Evolutionary conservation across 1,140 invertebrate genomes (phyloP).

Genomic region (Macrosteles quadrilineatus): DNA sequence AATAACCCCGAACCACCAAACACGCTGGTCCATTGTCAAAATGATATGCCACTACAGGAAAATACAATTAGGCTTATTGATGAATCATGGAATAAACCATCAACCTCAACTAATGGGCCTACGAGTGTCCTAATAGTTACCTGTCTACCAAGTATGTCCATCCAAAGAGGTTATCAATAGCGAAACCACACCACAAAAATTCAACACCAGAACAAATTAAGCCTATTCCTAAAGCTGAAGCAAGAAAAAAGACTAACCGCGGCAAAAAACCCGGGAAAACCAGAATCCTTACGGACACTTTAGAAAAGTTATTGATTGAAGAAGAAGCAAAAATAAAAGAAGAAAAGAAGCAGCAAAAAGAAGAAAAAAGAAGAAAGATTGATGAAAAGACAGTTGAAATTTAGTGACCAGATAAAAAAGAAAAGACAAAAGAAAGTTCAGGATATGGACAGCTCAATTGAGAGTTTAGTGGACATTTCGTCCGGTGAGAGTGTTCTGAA

Average conservation of each 20-base stretch:
- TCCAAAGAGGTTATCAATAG: too few relatives aligned
- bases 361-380: too few relatives aligned
- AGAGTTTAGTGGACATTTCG: too few relatives aligned
- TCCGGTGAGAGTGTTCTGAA: too few relatives aligned
- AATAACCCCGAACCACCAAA: too few relatives aligned
- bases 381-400: too few relatives aligned
- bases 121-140: neutral
- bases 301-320: neutral
- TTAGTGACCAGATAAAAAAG: too few relatives aligned
- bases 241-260: neutral
- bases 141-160: neutral
- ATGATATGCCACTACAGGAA: too few relatives aligned
- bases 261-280: neutral
- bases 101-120: neutral
- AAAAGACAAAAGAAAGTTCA: too few relatives aligned
- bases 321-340: neutral
- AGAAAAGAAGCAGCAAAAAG: neutral
- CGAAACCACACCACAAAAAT: neutral
- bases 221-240: neutral
- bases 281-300: neutral
- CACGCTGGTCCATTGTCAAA: too few relatives aligned
- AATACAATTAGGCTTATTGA: neutral
- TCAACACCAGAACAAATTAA: neutral
- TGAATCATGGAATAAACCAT: neutral
- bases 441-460: too few relatives aligned